Evolutionary conservation across 2,797 vertebrate genomes (phyloP).

Genomic region (Hippopotamyrus pictus): DNA sequence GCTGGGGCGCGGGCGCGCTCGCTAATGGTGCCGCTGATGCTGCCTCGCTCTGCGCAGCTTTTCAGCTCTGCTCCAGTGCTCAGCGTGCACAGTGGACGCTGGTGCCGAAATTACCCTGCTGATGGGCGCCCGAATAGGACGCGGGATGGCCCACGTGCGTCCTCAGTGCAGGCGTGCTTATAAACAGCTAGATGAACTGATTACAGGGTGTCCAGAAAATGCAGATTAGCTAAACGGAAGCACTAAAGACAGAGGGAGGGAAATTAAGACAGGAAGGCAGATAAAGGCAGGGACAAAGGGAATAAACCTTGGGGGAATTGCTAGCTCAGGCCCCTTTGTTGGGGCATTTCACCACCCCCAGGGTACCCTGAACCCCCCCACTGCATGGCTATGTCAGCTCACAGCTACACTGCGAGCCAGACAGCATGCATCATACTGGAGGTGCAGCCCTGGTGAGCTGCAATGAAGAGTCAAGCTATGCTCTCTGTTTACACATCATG

Average conservation of each 20-base stretch:
- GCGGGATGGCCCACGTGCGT: slow-evolving; percentile 24
- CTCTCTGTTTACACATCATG: background rate
- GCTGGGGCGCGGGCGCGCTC: background rate
- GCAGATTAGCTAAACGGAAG: slow-evolving; percentile 43
- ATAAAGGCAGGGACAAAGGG: slow-evolving; percentile 18
- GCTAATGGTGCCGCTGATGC: background rate
- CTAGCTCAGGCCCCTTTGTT: background rate
- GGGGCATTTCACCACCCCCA: background rate
- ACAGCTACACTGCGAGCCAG: background rate
- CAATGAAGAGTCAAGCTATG: background rate
- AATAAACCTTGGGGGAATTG: background rate
- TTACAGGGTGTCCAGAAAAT: slow-evolving; percentile 43
- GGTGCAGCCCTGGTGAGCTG: background rate
- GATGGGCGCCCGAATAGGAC: slow-evolving; percentile 42
- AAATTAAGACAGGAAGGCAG: slow-evolving; percentile 29
- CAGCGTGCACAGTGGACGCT: slow-evolving; percentile 16
- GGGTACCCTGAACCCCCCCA: background rate
- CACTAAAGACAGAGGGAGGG: slow-evolving; percentile 26
- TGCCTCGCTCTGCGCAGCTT: background rate
- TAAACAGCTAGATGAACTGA: slow-evolving; percentile 52
- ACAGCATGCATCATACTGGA: background rate
- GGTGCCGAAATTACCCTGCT: slow-evolving; percentile 44
- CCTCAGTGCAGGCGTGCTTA: slow-evolving; percentile 39
- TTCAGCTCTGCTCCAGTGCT: slow-evolving; percentile 2
- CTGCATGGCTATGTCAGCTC: background rate